Percentiles rank a stretch among this genome's conserved stretches.
Evolutionary conservation across 37 sponge, comb jelly and placozoan genomes (phyloP).

Genomic region (Chondrosia reniformis): DNA sequence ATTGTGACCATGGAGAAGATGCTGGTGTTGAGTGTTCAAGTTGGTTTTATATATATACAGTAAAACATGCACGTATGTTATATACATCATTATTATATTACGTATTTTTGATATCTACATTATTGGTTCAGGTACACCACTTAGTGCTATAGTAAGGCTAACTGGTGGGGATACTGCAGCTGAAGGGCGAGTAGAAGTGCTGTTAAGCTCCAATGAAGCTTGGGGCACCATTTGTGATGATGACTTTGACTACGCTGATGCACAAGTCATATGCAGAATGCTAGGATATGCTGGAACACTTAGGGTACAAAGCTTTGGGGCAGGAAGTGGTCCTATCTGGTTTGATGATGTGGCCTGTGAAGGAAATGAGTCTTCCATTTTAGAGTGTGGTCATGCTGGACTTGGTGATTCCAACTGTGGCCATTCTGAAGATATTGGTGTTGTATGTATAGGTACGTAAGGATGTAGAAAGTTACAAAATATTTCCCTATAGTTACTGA

Average conservation of each 20-base stretch:
- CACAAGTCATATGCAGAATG: background rate
- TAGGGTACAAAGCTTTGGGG: too few relatives aligned
- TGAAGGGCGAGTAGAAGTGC: conserved; percentile 16
- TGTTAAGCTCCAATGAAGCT: background rate
- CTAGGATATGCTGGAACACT: too few relatives aligned
- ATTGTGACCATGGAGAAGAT: conserved; percentile 7
- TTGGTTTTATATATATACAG: too few relatives aligned
- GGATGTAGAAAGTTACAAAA: too few relatives aligned
- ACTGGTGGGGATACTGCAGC: background rate
- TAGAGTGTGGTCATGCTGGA: background rate
- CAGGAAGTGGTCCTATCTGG: background rate
- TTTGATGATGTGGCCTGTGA: conserved; percentile 4
- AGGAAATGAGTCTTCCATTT: background rate
- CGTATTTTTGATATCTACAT: too few relatives aligned
- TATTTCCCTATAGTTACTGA: too few relatives aligned
- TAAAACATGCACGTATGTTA: too few relatives aligned
- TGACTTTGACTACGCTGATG: background rate
- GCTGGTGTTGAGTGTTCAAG: conserved; percentile 16
- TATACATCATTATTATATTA: too few relatives aligned
- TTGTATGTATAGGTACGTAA: background rate
- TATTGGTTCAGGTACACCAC: too few relatives aligned
- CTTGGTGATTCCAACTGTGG: background rate
- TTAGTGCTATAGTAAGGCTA: background rate
- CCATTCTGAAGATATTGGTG: conserved; percentile 8
- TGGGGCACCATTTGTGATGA: conserved; percentile 39